Evolutionary conservation across 2,113 vertebrate species (phyloP).

Genomic region (Ptilonorhynchus violaceus): DNA sequence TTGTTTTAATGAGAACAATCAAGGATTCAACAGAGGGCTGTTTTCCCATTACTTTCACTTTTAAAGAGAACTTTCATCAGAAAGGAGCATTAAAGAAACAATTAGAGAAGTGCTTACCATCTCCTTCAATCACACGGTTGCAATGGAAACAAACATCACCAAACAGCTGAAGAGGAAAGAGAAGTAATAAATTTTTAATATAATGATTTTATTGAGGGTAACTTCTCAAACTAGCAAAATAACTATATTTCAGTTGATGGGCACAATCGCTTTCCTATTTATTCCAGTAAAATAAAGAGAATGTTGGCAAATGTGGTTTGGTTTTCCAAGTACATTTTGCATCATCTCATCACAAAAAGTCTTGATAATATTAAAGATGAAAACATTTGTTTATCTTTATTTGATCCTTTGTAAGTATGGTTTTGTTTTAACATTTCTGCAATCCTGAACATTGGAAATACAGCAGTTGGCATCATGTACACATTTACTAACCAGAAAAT

Average conservation of each 20-base stretch:
- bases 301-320: neutral
- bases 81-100: neutral
- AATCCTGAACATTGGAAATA: neutral
- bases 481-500: neutral
- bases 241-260: neutral
- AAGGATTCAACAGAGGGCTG: neutral
- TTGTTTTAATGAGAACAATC: neutral
- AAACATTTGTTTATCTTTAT: neutral
- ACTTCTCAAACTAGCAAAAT: neutral
- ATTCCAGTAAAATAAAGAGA: neutral
- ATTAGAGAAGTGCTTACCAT: conserved; percentile 79
- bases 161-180: conserved; percentile 81
- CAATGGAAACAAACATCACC: conserved; percentile 98
- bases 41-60: neutral
- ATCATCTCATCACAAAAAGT: neutral
- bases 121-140: conserved; percentile 97
- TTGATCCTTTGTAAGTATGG: neutral
- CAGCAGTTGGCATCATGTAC: neutral
- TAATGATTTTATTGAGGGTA: neutral
- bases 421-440: neutral
- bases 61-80: neutral
- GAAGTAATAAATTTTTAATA: neutral
- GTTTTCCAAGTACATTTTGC: neutral
- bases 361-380: neutral
- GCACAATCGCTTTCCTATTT: neutral